A percentile compares a stretch with the other conserved stretches of the same genome.
Evolutionary conservation across 1,140 invertebrate genomes (phyloP).

Genomic region (Macrobrachium nipponense): DNA sequence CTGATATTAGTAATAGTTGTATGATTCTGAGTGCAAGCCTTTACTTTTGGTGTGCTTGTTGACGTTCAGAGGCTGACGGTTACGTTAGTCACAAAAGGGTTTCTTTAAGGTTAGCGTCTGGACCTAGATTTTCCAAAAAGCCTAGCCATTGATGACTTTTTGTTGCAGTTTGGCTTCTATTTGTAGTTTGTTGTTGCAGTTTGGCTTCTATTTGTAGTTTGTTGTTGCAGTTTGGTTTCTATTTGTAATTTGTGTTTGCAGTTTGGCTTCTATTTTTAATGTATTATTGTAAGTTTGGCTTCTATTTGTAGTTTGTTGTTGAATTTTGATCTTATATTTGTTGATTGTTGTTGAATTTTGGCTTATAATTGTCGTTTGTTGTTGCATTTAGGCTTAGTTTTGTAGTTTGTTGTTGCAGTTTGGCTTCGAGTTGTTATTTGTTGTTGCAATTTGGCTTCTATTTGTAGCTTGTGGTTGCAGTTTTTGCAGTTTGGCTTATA

Average conservation of each 20-base stretch:
- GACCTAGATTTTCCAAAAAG: no score
- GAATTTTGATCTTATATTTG: background rate
- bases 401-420: background rate
- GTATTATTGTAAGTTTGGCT: background rate
- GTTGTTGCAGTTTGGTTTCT: background rate
- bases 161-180: slow-evolving; percentile 2
- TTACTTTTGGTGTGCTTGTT: no score
- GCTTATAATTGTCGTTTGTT: background rate
- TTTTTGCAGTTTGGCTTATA: background rate
- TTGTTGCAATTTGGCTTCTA: background rate
- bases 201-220: background rate
- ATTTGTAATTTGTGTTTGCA: background rate
- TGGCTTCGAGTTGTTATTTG: background rate
- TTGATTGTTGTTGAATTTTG: background rate
- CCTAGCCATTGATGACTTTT: background rate
- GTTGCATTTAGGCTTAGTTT: background rate
- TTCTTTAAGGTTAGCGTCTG: no score
- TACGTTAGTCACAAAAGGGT: no score
- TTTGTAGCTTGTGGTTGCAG: background rate
- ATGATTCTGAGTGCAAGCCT: no score
- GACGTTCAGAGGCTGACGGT: no score
- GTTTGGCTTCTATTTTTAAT: background rate
- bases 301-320: background rate
- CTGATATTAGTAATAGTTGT: no score
- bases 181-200: background rate